Percentiles rank a stretch among this genome's conserved stretches.
These are phyloP conservation scores for Alaudala cheleensis DNA, from an alignment of 2,113 vertebrate species.

Conservation along the genomic window DNA sequence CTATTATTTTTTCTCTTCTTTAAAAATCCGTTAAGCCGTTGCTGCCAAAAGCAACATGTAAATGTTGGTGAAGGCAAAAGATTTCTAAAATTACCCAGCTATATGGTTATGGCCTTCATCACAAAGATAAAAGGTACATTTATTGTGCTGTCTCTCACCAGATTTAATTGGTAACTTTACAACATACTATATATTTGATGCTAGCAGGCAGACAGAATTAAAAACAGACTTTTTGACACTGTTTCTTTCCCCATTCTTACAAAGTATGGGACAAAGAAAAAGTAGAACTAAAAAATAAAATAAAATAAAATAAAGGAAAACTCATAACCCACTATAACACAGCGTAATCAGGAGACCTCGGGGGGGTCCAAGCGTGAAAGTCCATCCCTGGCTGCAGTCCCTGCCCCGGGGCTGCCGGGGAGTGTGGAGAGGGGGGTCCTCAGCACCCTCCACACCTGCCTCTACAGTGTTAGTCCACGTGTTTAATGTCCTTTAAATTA, in stretches of 20 bases:
- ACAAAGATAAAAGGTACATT: constrained; percentile 81
- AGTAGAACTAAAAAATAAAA: constrained; percentile 30
- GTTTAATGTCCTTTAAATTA: constrained; percentile 78
- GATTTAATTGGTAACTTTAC: constrained; percentile 77
- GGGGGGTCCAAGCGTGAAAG: constrained; percentile 67
- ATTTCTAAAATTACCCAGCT: constrained; percentile 75
- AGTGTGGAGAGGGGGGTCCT: constrained; percentile 58
- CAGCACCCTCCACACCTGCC: constrained; percentile 71
- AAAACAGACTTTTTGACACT: constrained; percentile 74
- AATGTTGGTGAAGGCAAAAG: constrained; percentile 81
- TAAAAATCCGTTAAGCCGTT: constrained; percentile 79
- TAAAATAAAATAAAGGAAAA: constrained; percentile 43
- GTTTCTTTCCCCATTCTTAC: constrained; percentile 74
- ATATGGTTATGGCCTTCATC: constrained; percentile 77
- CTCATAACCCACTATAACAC: constrained; percentile 78
- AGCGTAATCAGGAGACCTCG: constrained; percentile 75
- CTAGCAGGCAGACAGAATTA: constrained; percentile 83
- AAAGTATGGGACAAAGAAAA: constrained; percentile 75
- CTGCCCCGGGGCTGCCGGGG: constrained; percentile 64
- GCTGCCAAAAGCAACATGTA: constrained; percentile 78
- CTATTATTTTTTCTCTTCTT: constrained; percentile 75
- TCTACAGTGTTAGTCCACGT: constrained; percentile 77
- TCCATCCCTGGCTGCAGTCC: constrained; percentile 71
- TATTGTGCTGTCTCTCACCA: constrained; percentile 84
- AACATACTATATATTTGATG: constrained; percentile 77